phyloP scores from a whole-genome alignment of 2,888 invertebrate genomes.

The Lasioglossum leucozonium region DNA sequence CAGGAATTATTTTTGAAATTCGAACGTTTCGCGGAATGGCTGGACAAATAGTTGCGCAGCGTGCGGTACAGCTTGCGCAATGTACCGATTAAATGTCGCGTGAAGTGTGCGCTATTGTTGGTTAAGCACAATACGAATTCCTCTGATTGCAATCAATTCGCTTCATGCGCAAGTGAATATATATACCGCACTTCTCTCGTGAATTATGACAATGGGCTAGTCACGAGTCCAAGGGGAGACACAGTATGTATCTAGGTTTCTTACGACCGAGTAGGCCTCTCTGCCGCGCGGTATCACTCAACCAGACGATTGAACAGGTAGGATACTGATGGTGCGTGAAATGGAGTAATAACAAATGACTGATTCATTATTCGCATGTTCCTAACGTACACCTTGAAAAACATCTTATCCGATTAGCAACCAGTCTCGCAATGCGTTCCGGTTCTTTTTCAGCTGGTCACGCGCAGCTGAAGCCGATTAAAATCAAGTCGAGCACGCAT shows the following conservation, averaged over 20 bases:
- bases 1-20: background rate
- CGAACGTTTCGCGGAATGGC: background rate
- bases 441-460: background rate
- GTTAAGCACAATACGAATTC: slow-evolving; percentile 11
- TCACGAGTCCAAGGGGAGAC: background rate
- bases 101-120: slow-evolving; percentile 6
- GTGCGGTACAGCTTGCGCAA: background rate
- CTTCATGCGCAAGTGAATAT: slow-evolving; percentile 2
- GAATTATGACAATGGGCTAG: slow-evolving; percentile 10
- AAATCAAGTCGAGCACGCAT: background rate
- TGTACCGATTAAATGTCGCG: background rate
- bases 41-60: background rate
- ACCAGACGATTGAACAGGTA: slow-evolving; percentile 2
- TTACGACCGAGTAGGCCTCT: background rate
- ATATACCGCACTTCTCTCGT: background rate
- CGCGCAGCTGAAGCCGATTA: background rate
- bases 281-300: background rate
- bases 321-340: slow-evolving; percentile 11
- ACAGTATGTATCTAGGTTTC: slow-evolving; percentile 5
- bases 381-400: background rate
- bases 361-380: slow-evolving; percentile 3
- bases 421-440: background rate
- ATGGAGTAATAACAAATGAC: slow-evolving; percentile 10
- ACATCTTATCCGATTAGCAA: background rate
- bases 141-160: slow-evolving; percentile 1